phyloP scores from a whole-genome alignment of 2,888 invertebrate species.

The Mongoloraphidia duomilia region DNA sequence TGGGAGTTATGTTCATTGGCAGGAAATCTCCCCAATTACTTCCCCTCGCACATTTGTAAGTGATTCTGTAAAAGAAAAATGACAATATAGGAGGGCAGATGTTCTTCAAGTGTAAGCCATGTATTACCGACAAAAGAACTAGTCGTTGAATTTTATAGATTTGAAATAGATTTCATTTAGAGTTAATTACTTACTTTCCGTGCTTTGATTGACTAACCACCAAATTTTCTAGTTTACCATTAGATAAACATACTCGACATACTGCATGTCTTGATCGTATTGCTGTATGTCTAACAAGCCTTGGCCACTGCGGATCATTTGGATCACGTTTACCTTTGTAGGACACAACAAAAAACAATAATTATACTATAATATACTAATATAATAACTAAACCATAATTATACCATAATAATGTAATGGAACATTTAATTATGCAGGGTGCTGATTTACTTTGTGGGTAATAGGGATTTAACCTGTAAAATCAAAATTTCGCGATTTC shows the following conservation, averaged over 20 bases:
- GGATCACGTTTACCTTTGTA: constrained; percentile 29
- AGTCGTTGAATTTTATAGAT: not conserved
- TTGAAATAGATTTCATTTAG: constrained; percentile 3
- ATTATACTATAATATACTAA: constrained; percentile 1
- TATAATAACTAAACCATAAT: no score
- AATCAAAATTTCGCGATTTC: no score
- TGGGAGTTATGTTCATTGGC: constrained; percentile 38
- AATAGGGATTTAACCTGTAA: no score
- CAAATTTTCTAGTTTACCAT: constrained; percentile 59
- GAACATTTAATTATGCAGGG: no score
- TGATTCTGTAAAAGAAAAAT: constrained; percentile 32
- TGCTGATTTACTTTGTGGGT: no score
- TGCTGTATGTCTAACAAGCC: constrained; percentile 58
- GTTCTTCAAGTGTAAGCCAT: not conserved
- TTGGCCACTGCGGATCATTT: constrained; percentile 55
- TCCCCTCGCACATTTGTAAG: constrained; percentile 58
- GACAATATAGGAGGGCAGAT: no score
- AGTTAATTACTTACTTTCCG: constrained; percentile 45
- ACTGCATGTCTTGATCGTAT: constrained; percentile 56
- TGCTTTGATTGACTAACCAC: constrained; percentile 62
- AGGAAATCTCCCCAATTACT: constrained; percentile 70
- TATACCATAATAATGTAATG: no score
- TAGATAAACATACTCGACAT: constrained; percentile 61
- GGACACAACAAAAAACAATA: constrained; percentile 8
- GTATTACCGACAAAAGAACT: not conserved